phyloP scores from a whole-genome alignment of 2,888 invertebrate species.

The Platypus cylindrus region DNA sequence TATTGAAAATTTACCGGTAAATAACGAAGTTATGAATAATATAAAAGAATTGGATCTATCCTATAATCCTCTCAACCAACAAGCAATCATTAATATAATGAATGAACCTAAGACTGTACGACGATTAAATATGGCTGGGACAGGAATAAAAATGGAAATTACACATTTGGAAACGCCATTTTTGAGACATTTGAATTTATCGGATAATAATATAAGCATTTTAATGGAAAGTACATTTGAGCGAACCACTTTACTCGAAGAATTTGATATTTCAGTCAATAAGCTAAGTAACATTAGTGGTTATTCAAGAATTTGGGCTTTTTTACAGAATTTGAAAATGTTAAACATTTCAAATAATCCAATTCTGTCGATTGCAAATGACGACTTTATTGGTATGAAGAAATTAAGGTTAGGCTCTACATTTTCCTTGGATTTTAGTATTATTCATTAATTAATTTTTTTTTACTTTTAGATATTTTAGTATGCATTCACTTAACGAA shows the following conservation, averaged over 20 bases:
- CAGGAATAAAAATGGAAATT: conserved; percentile 48
- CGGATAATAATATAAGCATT: conserved; percentile 56
- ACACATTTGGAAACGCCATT: conserved; percentile 75
- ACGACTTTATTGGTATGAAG: conserved; percentile 62
- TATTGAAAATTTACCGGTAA: conserved; percentile 66
- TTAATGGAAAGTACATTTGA: conserved; percentile 59
- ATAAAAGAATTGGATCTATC: conserved; percentile 78
- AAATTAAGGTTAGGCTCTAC: conserved; percentile 17
- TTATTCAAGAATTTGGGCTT: conserved; percentile 53
- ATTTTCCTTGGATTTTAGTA: conserved; percentile 1
- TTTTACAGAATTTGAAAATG: conserved; percentile 54
- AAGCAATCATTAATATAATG: conserved; percentile 61
- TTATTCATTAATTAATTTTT: neutral
- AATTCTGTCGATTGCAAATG: conserved; percentile 61
- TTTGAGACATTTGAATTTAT: conserved; percentile 63
- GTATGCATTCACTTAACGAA: conserved; percentile 52
- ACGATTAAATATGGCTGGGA: conserved; percentile 67
- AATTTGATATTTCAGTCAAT: conserved; percentile 66
- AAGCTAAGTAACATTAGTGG: conserved; percentile 46
- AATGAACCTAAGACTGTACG: conserved; percentile 82
- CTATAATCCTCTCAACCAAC: conserved; percentile 66
- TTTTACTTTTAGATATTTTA: conserved; percentile 47
- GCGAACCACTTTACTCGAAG: conserved; percentile 65
- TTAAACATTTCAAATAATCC: conserved; percentile 77
- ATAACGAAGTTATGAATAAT: conserved; percentile 76